A percentile compares a stretch with the other conserved stretches of the same genome.
These are phyloP conservation scores for Burhinus oedicnemus DNA, from an alignment of 2,113 vertebrate species.

Conservation along the genomic window DNA sequence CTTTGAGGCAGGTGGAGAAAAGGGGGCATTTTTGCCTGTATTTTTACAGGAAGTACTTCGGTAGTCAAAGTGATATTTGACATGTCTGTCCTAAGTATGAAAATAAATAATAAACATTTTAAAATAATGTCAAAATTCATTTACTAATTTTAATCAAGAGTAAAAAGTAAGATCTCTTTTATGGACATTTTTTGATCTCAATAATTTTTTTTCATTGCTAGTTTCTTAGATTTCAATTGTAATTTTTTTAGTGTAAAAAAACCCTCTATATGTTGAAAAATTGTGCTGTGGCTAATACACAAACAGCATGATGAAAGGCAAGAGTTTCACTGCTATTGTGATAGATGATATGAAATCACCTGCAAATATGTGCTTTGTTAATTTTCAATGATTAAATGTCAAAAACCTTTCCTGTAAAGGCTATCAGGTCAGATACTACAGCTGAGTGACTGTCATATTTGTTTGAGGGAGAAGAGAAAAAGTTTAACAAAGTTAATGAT, in stretches of 20 bases:
- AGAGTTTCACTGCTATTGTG: neutral
- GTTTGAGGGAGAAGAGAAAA: neutral
- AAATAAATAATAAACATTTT: neutral
- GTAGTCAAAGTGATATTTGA: neutral
- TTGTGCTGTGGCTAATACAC: neutral
- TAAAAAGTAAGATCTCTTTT: neutral
- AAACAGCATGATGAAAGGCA: neutral
- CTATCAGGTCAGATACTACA: neutral
- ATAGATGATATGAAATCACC: neutral
- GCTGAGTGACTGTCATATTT: neutral
- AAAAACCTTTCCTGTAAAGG: neutral
- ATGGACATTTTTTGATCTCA: neutral
- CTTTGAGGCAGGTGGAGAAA: neutral
- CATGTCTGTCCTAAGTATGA: neutral
- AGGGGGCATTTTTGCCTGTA: no score
- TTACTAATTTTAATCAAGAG: neutral
- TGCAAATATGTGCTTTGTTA: neutral
- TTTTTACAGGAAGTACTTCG: neutral
- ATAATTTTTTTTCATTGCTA: neutral
- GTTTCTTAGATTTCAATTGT: neutral
- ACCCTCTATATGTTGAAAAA: neutral
- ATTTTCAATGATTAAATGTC: neutral
- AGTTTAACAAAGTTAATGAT: neutral
- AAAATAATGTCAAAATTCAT: neutral
- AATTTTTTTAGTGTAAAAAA: neutral